Evolutionary conservation across 2,113 vertebrate species (phyloP), one percentile per base, ranked within the genome.

Genomic region (Saimiri boliviensis): DNA sequence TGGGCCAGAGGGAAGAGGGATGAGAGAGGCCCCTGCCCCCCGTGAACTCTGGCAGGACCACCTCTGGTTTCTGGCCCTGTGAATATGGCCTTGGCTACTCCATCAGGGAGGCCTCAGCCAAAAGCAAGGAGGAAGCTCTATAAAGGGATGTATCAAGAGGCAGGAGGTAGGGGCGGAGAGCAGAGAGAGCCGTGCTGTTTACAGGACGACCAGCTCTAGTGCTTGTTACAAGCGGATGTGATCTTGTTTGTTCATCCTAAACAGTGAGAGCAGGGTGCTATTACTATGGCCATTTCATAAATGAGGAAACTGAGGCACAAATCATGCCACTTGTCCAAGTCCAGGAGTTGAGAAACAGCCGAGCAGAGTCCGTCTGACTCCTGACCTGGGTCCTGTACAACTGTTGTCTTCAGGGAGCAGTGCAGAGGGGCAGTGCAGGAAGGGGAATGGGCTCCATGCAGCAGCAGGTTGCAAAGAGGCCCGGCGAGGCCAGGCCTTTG

Each of bases 181-280:
- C 13, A 60, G 13, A 73, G 25, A 49, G 37, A 37, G 2, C 0
- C 21, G 3, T 2, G 2, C 40, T 27, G 7, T 56, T 42, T 37
- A 42, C 11, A 27, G 60, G 32, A 19, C 54, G n/a, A 37, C 66
- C 23, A 16, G 58, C 76, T 42, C 63, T 4, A 5, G 30, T 1
- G 66, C 79, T 68, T 35, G 47, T n/a, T 52, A 16, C 2, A 32
- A 47, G 54, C 6, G 0, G 8, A 23, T 19, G 58, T 1, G 32
- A 30, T 25, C 54, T 25, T 2, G 0, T 12, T 2, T 58, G 42
- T 32, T 17, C 40, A 8, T 3, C 40, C 37, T 60, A 0, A 17
- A 16, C 4, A n/a, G 8, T 2, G 56, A 12, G 45, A 37, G n/a
- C 45, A 0, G 19, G 12, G 30, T 32, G 35, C 74, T 52, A 0